Conservation (phyloP, 2,797 vertebrate genomes). For the Epinephelus malabaricus region DNA sequence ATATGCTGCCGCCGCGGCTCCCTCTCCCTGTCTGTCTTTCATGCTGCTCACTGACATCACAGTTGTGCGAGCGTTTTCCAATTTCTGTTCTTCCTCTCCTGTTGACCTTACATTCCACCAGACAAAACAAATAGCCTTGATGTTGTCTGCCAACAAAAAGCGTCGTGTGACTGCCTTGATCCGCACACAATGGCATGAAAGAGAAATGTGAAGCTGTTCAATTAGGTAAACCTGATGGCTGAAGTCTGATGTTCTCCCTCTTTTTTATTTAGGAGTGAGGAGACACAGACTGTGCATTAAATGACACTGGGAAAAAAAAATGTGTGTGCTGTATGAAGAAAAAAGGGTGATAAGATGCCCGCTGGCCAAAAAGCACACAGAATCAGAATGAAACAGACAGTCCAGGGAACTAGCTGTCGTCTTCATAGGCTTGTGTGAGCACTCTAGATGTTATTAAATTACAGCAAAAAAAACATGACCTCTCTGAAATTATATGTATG, state of each 20-base stretch:
- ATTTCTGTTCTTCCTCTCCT: slow-evolving; percentile 77
- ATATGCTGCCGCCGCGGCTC: slow-evolving; percentile 47
- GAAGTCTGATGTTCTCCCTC: slow-evolving; percentile 61
- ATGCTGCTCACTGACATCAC: slow-evolving; percentile 69
- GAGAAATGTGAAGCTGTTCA: slow-evolving; percentile 78
- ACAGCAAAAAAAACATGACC: slow-evolving; percentile 22
- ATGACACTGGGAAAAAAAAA: slow-evolving; percentile 71
- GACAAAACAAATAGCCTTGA: slow-evolving; percentile 86
- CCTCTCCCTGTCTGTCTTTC: slow-evolving; percentile 54
- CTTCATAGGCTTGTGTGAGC: slow-evolving; percentile 24
- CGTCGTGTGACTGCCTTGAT: slow-evolving; percentile 75
- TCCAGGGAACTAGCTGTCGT: slow-evolving; percentile 42
- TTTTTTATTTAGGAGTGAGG: slow-evolving; percentile 54
- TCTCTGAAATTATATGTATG: slow-evolving; percentile 16
- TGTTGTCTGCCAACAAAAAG: slow-evolving; percentile 79
- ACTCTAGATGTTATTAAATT: slow-evolving; percentile 33
- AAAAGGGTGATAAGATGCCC: slow-evolving; percentile 66
- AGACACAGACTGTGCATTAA: slow-evolving; percentile 49
- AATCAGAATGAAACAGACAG: slow-evolving; percentile 58
- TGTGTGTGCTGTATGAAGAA: slow-evolving; percentile 56
- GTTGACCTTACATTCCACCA: slow-evolving; percentile 82
- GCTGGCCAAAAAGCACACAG: slow-evolving; percentile 60
- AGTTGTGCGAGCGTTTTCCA: slow-evolving; percentile 77
- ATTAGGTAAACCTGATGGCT: slow-evolving; percentile 82
- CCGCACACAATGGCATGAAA: slow-evolving; percentile 79